phyloP scores from a whole-genome alignment of 1,140 invertebrate genomes.

The Zaprionus tsacasi region DNA sequence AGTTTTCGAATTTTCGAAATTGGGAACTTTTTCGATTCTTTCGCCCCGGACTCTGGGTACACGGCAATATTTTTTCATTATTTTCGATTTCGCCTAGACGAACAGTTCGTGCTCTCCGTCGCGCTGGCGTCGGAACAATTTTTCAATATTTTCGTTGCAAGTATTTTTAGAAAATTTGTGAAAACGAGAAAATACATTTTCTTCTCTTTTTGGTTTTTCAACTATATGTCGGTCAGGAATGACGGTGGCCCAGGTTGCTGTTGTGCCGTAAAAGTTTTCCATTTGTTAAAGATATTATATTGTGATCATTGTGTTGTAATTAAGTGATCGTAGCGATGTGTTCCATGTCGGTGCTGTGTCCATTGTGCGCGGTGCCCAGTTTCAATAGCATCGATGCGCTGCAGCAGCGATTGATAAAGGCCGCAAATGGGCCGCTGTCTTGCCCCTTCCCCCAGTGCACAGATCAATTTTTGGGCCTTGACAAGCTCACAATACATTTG shows the following conservation, averaged over 20 bases:
- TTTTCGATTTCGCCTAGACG: conserved; percentile 47
- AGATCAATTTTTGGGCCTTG: conserved; percentile 89
- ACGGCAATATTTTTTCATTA: conserved; percentile 46
- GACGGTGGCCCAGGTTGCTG: conserved; percentile 13
- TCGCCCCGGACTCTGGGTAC: conserved; percentile 18
- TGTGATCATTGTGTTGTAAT: not conserved
- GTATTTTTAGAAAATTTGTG: conserved; percentile 74
- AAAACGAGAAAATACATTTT: conserved; percentile 36
- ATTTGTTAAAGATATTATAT: not conserved
- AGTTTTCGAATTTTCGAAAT: conserved; percentile 39
- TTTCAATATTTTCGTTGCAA: conserved; percentile 73
- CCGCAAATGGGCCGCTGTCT: conserved; percentile 89
- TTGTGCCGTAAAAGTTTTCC: not conserved
- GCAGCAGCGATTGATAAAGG: conserved; percentile 89
- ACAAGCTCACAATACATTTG: conserved; percentile 93
- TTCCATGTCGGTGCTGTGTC: conserved; percentile 89
- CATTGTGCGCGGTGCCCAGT: conserved; percentile 89
- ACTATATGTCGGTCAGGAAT: conserved; percentile 43
- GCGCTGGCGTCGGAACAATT: conserved; percentile 50
- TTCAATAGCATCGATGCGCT: conserved; percentile 89
- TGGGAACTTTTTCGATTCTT: conserved; percentile 20
- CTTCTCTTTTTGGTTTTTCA: conserved; percentile 22
- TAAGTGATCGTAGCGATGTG: conserved; percentile 84
- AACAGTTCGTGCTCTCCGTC: conserved; percentile 31
- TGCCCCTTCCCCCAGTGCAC: conserved; percentile 89